Base-by-base conservation (phyloP, 2,888 invertebrate genomes). In the Aspidiotus rigidus region DNA sequence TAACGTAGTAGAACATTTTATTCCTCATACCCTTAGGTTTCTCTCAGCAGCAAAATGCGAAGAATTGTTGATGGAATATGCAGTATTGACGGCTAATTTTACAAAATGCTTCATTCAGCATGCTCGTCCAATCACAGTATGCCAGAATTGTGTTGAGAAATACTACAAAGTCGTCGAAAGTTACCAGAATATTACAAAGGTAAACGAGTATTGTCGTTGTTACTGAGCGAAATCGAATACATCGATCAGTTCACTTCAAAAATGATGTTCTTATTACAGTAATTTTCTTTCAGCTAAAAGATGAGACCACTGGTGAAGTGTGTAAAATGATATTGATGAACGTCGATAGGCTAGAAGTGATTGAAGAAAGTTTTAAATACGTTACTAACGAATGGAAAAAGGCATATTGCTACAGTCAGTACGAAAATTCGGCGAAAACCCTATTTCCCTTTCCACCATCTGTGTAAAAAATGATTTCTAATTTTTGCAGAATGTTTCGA, bases 321-420 rank as follows among this genome's bases (percentile, higher is more conserved):
- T 87, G 87, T 76, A 80, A 81, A 73, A 81, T 83, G 70, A 75
- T 82, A 71, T 83, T 82, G 73, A 79, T 84, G 71, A 84, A 85
- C 73, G 78, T 83, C 67, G 86, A 87, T 75, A 79, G 85, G 73
- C 76, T 86, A 69, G 82, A 86, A 79, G 83, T 83, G 62, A 79
- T 86, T 28, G 77, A 83, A 72, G 80, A 81, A 70, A 81, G 83
- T 72, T 82, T 84, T 77, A 76, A 80, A 60, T 83, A 81, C 74
- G 82, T 82, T 73, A 74, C 79, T 70, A 77, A 80, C 73, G 77
- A 86, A 72, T 86, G 86, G 86, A 77, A 79, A 40, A 81, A 82
- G 76, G 86, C 84, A 64, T 82, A 83, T 74, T 87, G 87, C 77
- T 79, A 83, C 77, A 81, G 86, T 86, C 79, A 76, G 77, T 77